Evolutionary conservation across 2,888 invertebrate species (phyloP).

Genomic region (Diarsia rubi): DNA sequence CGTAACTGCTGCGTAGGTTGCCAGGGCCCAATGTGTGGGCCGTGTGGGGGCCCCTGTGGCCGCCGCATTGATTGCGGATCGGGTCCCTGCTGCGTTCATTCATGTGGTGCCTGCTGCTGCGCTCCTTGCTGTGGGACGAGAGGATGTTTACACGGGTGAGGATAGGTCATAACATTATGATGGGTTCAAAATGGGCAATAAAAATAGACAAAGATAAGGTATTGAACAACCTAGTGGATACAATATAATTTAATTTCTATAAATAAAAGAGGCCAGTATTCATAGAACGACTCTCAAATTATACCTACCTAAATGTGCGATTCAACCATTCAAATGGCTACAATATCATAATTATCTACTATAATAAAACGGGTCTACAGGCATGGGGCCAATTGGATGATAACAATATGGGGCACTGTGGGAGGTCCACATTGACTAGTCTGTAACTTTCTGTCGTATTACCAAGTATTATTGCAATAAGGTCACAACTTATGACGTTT

Average conservation of each 20-base stretch:
- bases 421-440: background rate
- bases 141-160: slow-evolving; percentile 81
- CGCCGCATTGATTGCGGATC: slow-evolving; percentile 70
- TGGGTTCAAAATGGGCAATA: background rate
- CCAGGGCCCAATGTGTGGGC: slow-evolving; percentile 80
- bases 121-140: slow-evolving; percentile 75
- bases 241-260: background rate
- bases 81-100: slow-evolving; percentile 82
- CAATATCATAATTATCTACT: too few species aligned
- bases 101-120: slow-evolving; percentile 73
- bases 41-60: slow-evolving; percentile 73
- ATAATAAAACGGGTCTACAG: background rate
- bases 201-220: background rate
- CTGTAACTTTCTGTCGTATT: background rate
- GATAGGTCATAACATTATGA: too few species aligned
- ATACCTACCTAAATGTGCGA: background rate
- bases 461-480: background rate
- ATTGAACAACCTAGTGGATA: background rate
- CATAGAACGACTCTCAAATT: background rate
- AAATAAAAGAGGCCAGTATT: background rate
- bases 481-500: background rate
- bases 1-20: slow-evolving; percentile 86
- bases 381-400: background rate
- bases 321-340: background rate
- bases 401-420: background rate